Conservation (phyloP, 92 coral and sea anemone genomes). For the Plumapathes pennacea region DNA sequence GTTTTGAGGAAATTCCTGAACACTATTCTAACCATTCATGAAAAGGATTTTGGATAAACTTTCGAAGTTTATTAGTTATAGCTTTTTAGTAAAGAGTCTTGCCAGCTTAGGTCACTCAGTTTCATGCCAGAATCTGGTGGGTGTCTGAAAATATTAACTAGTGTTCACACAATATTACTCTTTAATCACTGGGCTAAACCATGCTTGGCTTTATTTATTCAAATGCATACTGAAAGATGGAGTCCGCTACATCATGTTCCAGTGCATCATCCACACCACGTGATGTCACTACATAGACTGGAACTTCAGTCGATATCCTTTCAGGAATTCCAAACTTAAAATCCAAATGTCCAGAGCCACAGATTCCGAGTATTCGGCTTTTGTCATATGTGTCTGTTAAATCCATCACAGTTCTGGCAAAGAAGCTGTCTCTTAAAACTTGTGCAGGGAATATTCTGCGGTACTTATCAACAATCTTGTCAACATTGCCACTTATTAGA, state of each 20-base stretch:
- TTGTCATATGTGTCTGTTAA: conserved; percentile 43
- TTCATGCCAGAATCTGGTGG: too few relatives aligned
- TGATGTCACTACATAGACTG: conserved; percentile 59
- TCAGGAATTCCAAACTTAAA: conserved; percentile 73
- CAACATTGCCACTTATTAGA: conserved; percentile 65
- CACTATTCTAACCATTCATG: too few relatives aligned
- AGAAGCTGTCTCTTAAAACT: conserved; percentile 65
- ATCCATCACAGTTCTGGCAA: conserved; percentile 60
- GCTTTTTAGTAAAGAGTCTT: too few relatives aligned
- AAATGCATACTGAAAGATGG: conserved; percentile 46
- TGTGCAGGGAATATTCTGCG: conserved; percentile 79
- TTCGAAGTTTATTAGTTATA: too few relatives aligned
- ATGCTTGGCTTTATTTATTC: too few relatives aligned
- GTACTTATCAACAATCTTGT: conserved; percentile 54
- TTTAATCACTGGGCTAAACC: too few relatives aligned
- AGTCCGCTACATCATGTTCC: conserved; percentile 67
- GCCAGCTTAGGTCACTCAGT: too few relatives aligned
- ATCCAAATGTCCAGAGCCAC: conserved; percentile 80
- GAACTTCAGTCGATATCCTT: conserved; percentile 51
- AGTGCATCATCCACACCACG: conserved; percentile 51
- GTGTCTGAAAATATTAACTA: too few relatives aligned
- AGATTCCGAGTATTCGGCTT: conserved; percentile 57
- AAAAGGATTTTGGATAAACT: too few relatives aligned
- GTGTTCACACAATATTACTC: too few relatives aligned
- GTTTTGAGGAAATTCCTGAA: too few relatives aligned